Base-by-base conservation (phyloP, 1,140 invertebrate species). In the Chironomus striatipennis region DNA sequence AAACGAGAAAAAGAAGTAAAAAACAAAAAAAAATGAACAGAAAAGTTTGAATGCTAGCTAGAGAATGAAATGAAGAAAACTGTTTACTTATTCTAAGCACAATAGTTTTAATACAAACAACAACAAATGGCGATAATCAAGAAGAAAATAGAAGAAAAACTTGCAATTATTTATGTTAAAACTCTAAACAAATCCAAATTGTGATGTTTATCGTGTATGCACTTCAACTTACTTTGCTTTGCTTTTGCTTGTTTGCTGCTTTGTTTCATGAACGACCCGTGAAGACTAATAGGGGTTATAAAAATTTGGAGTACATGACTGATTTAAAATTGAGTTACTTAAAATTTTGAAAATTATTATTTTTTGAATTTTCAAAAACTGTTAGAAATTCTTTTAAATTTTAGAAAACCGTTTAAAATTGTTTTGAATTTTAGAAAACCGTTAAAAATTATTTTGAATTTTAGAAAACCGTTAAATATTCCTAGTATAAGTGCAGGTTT, bases 61-160 rank as follows among this genome's bases (percentile, higher is more conserved):
- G 43, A 10, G n/a, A 57, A 57, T n/a, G n/a, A n/a, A 57, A n/a
- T 12, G 12, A n/a, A 12, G 5, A n/a, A 12, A n/a, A 57, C n/a
- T 57, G 47, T 57, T 57, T 57, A 57, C 47, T 57, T 57, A 57
- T 15, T 57, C 47, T n/a, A 57, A 57, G 47, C 47, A 57, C 47
- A 57, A 57, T n/a, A 57, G n/a, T 57, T 57, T 57, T 57, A 57
- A 57, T 57, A 57, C 47, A 57, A 57, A 57, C 47, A 57, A 57
- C 47, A 57, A 57, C 47, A 57, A 57, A 57, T 57, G 47, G 47
- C 12, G 47, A 57, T 57, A 57, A 57, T 57, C 47, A 57, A 57
- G 47, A 57, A 12, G 47, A 57, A 57, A n/a, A 57, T 57, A n/a
- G n/a, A 57, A 57, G 47, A 57, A 57, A 57, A 57, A 57, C 47